Percentiles rank a stretch among this genome's conserved stretches.
phyloP scores from a whole-genome alignment of 30 jellyfish, hydroid and myxozoan genomes.

The Chironex yamaguchii region DNA sequence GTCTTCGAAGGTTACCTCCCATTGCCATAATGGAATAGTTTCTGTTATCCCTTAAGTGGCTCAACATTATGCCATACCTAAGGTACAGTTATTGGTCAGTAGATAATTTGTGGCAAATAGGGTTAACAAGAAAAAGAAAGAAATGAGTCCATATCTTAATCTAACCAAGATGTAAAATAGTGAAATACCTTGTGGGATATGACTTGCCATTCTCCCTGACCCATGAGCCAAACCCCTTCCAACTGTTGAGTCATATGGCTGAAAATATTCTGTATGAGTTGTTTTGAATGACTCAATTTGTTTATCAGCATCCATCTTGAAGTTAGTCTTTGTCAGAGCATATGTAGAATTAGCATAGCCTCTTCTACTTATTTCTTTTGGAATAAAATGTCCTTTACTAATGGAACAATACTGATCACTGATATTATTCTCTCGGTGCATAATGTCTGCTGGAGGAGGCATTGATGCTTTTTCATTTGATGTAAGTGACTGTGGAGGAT shows the following conservation, averaged over 20 bases:
- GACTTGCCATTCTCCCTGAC: slow-evolving; percentile 76
- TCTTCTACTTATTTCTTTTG: slow-evolving; percentile 27
- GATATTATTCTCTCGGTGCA: slow-evolving; percentile 69
- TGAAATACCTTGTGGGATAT: slow-evolving; percentile 82
- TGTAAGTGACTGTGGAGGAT: slow-evolving; percentile 61
- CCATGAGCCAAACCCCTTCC: slow-evolving; percentile 11
- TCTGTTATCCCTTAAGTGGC: not conserved
- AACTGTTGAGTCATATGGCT: slow-evolving; percentile 45
- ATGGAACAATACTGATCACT: slow-evolving; percentile 69
- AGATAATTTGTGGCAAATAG: too few species aligned
- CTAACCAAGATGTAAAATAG: too few species aligned
- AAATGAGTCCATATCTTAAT: too few species aligned
- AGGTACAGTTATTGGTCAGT: not conserved
- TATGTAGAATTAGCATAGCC: slow-evolving; percentile 57
- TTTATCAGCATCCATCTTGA: slow-evolving; percentile 88
- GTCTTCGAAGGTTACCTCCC: too few species aligned
- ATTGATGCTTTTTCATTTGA: slow-evolving; percentile 34
- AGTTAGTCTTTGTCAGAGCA: slow-evolving; percentile 83
- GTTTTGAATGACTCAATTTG: slow-evolving; percentile 71
- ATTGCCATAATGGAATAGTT: not conserved
- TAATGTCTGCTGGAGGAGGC: slow-evolving; percentile 83
- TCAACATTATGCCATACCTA: not conserved
- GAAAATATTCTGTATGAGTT: slow-evolving; percentile 64
- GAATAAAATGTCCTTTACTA: slow-evolving; percentile 75
- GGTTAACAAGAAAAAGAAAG: too few species aligned